A percentile compares a stretch with the other conserved stretches of the same genome.
Evolutionary conservation across 2,797 vertebrate genomes (phyloP).

Genomic region (Furcifer pardalis): DNA sequence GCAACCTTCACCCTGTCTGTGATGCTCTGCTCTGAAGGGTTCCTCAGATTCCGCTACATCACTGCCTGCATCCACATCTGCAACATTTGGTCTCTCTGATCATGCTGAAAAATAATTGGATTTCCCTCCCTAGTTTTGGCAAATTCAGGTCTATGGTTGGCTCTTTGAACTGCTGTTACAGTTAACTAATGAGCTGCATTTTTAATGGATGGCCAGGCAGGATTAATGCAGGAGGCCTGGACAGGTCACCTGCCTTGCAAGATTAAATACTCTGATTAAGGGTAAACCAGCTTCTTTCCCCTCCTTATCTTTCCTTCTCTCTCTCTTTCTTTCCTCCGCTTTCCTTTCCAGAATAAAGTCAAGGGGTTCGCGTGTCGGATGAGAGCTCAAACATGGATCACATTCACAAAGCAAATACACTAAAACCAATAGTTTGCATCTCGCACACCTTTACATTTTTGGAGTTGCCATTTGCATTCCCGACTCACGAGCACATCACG

Average conservation of each 20-base stretch:
- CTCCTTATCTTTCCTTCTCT: background rate
- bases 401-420: conserved; percentile 5
- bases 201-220: background rate
- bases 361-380: background rate
- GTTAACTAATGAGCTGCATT: background rate
- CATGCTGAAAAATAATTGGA: background rate
- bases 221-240: accelerated
- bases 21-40: no score
- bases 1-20: no score
- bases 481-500: background rate
- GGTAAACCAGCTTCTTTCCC: background rate
- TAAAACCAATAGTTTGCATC: background rate
- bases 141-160: background rate
- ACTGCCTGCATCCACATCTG: no score
- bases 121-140: background rate
- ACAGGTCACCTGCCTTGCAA: background rate
- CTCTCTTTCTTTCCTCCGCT: background rate
- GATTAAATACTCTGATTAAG: conserved; percentile 13
- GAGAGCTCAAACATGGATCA: background rate
- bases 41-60: no score
- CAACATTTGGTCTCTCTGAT: background rate
- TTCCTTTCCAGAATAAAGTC: background rate
- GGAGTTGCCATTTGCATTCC: background rate
- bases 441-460: background rate
- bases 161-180: background rate